Evolutionary conservation across 2,888 invertebrate species (phyloP), one percentile per base, ranked within the genome.

Genomic region (Slavum lentiscoides): DNA sequence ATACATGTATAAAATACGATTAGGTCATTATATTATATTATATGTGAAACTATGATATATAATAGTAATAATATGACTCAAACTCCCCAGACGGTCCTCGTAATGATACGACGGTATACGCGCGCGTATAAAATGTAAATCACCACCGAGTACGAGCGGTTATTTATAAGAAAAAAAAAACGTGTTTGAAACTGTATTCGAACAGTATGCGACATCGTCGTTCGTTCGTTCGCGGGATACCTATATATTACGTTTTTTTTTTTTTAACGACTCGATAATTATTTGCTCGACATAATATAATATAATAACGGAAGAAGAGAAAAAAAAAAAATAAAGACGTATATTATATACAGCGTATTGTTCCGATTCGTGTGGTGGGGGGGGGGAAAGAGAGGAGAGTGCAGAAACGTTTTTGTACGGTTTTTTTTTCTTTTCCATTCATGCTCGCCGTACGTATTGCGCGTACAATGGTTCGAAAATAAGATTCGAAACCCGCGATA

Each of bases 321-420:
- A 74, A 55, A 74, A 59, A 55, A 58, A 64, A 39, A 62, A 9
- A 66, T 21, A 66, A 74, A 74, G 53, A 53, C 49, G 37, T 30
- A 30, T 30, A 30, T 30, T 53, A 30, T 30, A 30, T 30, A 30
- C 30, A 30, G 21, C 8, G 23, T 69, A 58, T 37, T 74, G 55
- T 66, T 66, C 66, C 8, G 74, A 39, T 39, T 11, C 1, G 43
- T 17, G 55, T 15, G 13, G 74, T 1, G 55, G 55, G 5, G 8
- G 19, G 17, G 17, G 55, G 64, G 37, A 55, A 30, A 17, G 15
- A 55, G 55, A 74, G 17, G 39, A 66, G 53, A 55, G 55, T 55
- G 21, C 66, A 64, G n/a, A 66, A 64, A 74, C 53, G 55, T 74
- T 74, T 21, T 74, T 66, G 62, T 74, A 64, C 30, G n/a, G n/a